Evolutionary conservation across 2,797 vertebrate species (phyloP), one percentile per base, ranked within the genome.

Genomic region (Gymnopithys bicolor): DNA sequence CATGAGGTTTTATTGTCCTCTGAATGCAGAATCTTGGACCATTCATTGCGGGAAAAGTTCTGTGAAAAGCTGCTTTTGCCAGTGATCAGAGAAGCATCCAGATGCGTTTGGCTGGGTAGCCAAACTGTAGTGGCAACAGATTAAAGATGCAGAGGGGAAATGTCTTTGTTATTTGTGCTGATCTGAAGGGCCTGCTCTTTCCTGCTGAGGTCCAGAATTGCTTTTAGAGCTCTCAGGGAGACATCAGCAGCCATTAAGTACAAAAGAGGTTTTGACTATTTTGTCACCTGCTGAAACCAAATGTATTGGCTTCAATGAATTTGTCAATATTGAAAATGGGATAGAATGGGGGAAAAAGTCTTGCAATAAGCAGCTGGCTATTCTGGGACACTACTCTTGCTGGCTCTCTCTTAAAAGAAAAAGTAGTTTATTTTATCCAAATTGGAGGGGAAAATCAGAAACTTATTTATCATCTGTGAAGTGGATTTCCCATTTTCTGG

Each of bases 401-500:
- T 68, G 43, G 14, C 27, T 60, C 3, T 48, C 17, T 49, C 30
- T 69, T 46, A 51, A 58, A 89, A 51, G 17, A 43, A 82, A n/a
- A 79, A 35, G 19, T 6, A 67, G 19, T 8, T 55, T 1, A 10
- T 77, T 77, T 84, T 51, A 52, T 35, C 9, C 9, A 74, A 70
- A 51, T 1, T 7, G 5, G 14, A 1, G 0, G 15, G 16, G 30
- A 3, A 49, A 18, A 12, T 12, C 25, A 45, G 33, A 52, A 71
- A 49, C 14, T 14, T 53, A 32, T 74, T 74, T 39, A 41, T 28
- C 3, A 19, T 30, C 18, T 27, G 23, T 58, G 28, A 67, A 13
- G 2, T 27, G 17, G 17, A 45, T 76, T 87, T 84, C 46, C 49
- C 11, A 19, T 81, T 69, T 84, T 74, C 51, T 59, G 66, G 9